A percentile compares a stretch with the other conserved stretches of the same genome.
Evolutionary conservation across 2,888 invertebrate species (phyloP).

Genomic region (Coenonympha glycerion): DNA sequence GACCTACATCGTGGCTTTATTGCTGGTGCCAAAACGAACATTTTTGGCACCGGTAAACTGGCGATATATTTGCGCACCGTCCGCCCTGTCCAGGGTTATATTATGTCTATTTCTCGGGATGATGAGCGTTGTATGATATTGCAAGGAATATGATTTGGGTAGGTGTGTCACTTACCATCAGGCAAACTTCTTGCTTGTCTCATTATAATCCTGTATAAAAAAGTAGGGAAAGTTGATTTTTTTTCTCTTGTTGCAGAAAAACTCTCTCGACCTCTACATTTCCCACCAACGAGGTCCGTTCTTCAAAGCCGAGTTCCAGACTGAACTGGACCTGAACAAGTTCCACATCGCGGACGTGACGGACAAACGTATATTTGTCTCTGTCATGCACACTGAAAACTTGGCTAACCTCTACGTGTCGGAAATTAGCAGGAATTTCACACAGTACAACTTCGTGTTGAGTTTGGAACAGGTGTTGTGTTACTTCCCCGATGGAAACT

Average conservation of each 20-base stretch:
- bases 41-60: too few relatives aligned
- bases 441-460: conserved; percentile 82
- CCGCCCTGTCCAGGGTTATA: too few relatives aligned
- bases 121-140: too few relatives aligned
- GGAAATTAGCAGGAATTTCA: conserved; percentile 78
- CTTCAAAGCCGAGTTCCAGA: conserved; percentile 84
- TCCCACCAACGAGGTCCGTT: conserved; percentile 84
- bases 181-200: too few relatives aligned
- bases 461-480: conserved; percentile 88
- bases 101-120: too few relatives aligned
- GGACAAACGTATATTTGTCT: conserved; percentile 86
- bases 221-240: too few relatives aligned
- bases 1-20: too few relatives aligned
- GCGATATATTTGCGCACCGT: too few relatives aligned
- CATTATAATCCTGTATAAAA: too few relatives aligned
- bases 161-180: too few relatives aligned
- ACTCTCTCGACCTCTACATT: conserved; percentile 81
- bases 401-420: conserved; percentile 88
- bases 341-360: conserved; percentile 91
- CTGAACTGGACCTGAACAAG: conserved; percentile 78
- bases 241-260: conserved; percentile 44
- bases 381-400: conserved; percentile 84
- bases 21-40: too few relatives aligned
- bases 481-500: conserved; percentile 88
- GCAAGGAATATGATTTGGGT: too few relatives aligned